phyloP scores from a whole-genome alignment of 2,888 invertebrate species.

The Hofmannophila pseudospretella region DNA sequence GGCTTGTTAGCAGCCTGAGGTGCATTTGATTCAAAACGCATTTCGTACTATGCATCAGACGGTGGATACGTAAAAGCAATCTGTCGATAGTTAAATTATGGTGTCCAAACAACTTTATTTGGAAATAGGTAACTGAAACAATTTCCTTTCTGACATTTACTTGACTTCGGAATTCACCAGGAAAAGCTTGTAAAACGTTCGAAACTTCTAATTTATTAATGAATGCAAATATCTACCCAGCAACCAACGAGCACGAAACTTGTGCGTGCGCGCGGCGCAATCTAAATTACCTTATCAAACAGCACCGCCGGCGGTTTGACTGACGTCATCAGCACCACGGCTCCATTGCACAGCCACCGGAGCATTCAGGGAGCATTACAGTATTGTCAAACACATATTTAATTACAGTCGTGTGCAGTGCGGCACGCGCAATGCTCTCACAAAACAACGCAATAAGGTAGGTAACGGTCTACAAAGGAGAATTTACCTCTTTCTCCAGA shows the following conservation, averaged over 20 bases:
- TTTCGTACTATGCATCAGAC: too few relatives aligned
- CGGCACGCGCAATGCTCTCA: conserved; percentile 64
- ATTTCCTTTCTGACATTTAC: too few relatives aligned
- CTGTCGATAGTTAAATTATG: too few relatives aligned
- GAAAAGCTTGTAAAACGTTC: not conserved
- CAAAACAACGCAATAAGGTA: conserved; percentile 20
- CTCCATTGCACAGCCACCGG: conserved; percentile 64
- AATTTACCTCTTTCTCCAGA: conserved; percentile 1
- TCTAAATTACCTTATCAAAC: conserved; percentile 9
- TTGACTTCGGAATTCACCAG: not conserved
- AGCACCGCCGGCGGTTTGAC: conserved; percentile 18
- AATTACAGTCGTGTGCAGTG: conserved; percentile 77
- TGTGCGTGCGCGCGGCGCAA: conserved; percentile 8
- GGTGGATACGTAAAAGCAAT: too few relatives aligned
- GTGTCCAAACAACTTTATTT: too few relatives aligned
- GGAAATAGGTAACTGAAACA: too few relatives aligned
- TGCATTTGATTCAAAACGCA: too few relatives aligned
- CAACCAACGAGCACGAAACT: not conserved
- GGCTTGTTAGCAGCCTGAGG: too few relatives aligned
- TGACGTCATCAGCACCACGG: conserved; percentile 64
- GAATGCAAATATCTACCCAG: conserved; percentile 19
- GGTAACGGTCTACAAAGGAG: conserved; percentile 9
- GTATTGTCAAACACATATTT: conserved; percentile 76
- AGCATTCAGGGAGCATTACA: conserved; percentile 39
- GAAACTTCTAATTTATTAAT: conserved; percentile 12